These are phyloP conservation scores for Fistularia commersonii DNA, from an alignment of 2,797 vertebrate genomes.

Conservation along the genomic window DNA sequence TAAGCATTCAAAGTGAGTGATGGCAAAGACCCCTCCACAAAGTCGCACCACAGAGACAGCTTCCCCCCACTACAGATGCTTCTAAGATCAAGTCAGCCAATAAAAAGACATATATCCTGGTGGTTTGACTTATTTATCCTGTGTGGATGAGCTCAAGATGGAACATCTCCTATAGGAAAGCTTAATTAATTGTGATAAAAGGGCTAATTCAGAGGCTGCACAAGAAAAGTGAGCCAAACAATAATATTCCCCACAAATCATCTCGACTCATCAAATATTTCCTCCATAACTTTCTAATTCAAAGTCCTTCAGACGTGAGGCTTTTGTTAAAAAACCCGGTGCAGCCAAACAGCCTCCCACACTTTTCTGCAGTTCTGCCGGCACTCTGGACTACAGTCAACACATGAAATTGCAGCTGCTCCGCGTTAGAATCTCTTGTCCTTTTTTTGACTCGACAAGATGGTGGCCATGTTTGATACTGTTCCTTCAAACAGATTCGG, in stretches of 20 bases:
- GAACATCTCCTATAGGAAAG: constrained; percentile 78
- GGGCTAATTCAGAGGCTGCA: constrained; percentile 77
- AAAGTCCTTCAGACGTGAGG: constrained; percentile 72
- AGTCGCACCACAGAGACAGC: constrained; percentile 69
- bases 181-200: constrained; percentile 87
- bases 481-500: constrained; percentile 31
- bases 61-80: constrained; percentile 71
- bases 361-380: constrained; percentile 33
- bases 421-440: constrained; percentile 32
- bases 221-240: constrained; percentile 76
- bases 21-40: constrained; percentile 74
- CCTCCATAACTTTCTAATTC: constrained; percentile 77
- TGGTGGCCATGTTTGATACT: constrained; percentile 47
- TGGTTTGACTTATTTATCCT: constrained; percentile 81
- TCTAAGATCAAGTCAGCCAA: constrained; percentile 80
- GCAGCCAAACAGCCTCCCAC: constrained; percentile 44
- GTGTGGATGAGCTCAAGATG: constrained; percentile 80
- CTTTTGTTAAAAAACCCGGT: constrained; percentile 68
- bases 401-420: constrained; percentile 43
- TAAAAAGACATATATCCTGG: constrained; percentile 84
- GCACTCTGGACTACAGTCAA: constrained; percentile 34
- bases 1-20: constrained; percentile 78
- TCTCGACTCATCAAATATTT: constrained; percentile 74
- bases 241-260: constrained; percentile 80
- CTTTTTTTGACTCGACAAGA: constrained; percentile 52